Percentiles rank a stretch among this genome's conserved stretches.
Evolutionary conservation across 92 coral and sea anemone genomes (phyloP).

Genomic region (Heteractis magnifica): DNA sequence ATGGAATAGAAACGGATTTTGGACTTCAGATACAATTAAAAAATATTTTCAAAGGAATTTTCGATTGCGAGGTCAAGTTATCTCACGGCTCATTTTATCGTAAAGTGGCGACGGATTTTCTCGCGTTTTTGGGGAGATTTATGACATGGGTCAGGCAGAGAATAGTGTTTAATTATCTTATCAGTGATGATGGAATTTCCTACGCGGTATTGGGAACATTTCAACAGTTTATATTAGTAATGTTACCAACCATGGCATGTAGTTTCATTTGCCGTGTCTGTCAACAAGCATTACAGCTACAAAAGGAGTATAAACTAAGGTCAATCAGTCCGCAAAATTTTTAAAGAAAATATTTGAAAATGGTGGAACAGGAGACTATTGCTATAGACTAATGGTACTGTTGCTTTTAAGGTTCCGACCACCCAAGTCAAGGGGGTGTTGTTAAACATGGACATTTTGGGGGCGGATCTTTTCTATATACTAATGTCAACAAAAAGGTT

Average conservation of each 20-base stretch:
- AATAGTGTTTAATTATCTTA: background rate
- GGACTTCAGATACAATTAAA: background rate
- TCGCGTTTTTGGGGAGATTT: background rate
- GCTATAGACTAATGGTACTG: too few relatives aligned
- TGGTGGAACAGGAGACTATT: too few relatives aligned
- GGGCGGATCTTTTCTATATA: too few relatives aligned
- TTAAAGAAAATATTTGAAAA: too few relatives aligned
- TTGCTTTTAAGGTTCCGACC: too few relatives aligned
- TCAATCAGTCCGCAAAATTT: background rate
- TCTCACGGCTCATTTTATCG: background rate
- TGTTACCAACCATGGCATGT: background rate
- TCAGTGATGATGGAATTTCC: constrained; percentile 12
- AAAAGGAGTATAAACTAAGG: background rate
- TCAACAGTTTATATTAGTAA: background rate
- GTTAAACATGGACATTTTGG: too few relatives aligned
- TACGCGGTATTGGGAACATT: background rate
- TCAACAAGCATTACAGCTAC: background rate
- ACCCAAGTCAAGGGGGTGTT: too few relatives aligned
- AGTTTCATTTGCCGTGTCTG: background rate
- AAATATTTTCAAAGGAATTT: background rate
- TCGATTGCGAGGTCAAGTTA: background rate
- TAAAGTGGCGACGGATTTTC: background rate
- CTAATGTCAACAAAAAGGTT: too few relatives aligned
- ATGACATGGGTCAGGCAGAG: background rate
- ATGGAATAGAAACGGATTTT: background rate